Base-by-base conservation (phyloP, 2,113 vertebrate species). In the Acrocephalus kingi region DNA sequence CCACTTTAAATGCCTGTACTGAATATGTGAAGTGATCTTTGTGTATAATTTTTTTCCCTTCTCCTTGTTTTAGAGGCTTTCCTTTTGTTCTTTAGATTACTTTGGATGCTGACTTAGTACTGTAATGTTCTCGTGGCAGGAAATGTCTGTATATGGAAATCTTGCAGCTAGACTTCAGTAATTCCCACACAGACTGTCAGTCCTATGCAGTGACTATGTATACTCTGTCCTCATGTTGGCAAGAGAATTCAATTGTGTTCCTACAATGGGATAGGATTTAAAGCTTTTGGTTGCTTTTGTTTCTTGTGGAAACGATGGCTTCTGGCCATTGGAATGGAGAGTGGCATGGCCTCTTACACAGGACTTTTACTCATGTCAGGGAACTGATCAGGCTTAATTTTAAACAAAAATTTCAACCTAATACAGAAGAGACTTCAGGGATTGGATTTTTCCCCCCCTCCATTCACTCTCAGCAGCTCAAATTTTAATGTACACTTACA, bases 161-260 rank as follows among this genome's bases (percentile, higher is more conserved):
- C 95, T 97, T 96, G 96, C 89, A 93, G 96, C 92, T 94, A 94
- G 93, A 97, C 93, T 97, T 95, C 72, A 86, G 61, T 90, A 96
- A 96, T 98, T 98, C 96, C 97, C 92, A 95, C 94, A 93, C 89
- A 94, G 95, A 96, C 94, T 94, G 83, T 88, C 92, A 95, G 94
- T 90, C 87, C 93, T 91, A 66, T 90, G 87, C 96, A 94, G 46
- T 75, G 79, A 87, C 83, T 94, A 95, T 91, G 92, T 94, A 92
- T 94, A 74, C 91, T 97, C 90, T 96, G 92, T 87, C 90, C 93
- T 94, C 92, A 76, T 69, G 72, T 82, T 90, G 58, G 89, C 90
- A 94, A 91, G 82, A 94, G 93, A 91, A 82, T 95, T 71, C 89
- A 90, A 95, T 95, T 96, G 93, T 96, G 59, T 87, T 89, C 73